These are phyloP conservation scores for Gerris lacustris DNA, from an alignment of 2,888 invertebrate species.

Conservation along the genomic window DNA sequence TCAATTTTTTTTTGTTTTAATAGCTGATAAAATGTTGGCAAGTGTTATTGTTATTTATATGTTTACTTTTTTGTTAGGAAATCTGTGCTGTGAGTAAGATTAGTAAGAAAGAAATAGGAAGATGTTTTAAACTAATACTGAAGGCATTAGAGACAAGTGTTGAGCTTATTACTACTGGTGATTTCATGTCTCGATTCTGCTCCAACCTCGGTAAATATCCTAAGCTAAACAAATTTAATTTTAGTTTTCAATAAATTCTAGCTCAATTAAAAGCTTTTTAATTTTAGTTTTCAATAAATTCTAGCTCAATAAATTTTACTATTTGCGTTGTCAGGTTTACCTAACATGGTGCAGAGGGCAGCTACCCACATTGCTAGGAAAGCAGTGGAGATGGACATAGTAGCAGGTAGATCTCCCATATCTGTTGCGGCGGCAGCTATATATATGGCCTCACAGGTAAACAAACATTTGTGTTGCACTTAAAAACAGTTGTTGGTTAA, in stretches of 20 bases:
- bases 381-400: conserved; percentile 92
- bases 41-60: too few relatives aligned
- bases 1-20: too few relatives aligned
- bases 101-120: conserved; percentile 96
- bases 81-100: conserved; percentile 98
- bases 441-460: conserved; percentile 84
- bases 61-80: conserved; percentile 43
- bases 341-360: conserved; percentile 79
- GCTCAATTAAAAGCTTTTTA: not conserved
- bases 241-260: not conserved
- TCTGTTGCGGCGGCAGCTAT: conserved; percentile 99
- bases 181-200: conserved; percentile 98
- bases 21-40: too few relatives aligned
- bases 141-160: conserved; percentile 94
- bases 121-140: conserved; percentile 93
- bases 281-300: not conserved
- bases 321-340: conserved; percentile 43
- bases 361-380: conserved; percentile 94
- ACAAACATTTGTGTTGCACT: not conserved
- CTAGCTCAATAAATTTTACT: too few relatives aligned
- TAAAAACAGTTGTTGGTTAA: too few relatives aligned
- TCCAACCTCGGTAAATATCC: conserved; percentile 58
- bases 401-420: conserved; percentile 94
- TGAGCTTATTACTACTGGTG: conserved; percentile 93
- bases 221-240: conserved; percentile 3